Conservation (phyloP, 2,888 invertebrate species). For the Monopis laevigella region DNA sequence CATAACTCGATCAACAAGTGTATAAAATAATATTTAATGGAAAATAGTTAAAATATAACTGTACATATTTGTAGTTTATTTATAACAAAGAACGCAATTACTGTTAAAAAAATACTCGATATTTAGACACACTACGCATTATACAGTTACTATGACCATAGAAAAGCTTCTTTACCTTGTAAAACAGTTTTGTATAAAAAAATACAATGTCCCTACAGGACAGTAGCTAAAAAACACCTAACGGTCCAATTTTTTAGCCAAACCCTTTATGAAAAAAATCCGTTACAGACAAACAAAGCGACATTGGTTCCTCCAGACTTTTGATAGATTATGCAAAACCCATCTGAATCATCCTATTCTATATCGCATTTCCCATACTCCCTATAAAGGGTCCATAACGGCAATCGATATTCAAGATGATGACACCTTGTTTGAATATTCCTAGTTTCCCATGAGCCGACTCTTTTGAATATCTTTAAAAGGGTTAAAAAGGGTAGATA, state of each 20-base stretch:
- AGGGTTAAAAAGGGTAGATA: slow-evolving; percentile 55
- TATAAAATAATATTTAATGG: too few species aligned
- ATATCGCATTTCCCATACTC: slow-evolving; percentile 58
- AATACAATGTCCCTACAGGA: slow-evolving; percentile 26
- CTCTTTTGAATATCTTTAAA: slow-evolving; percentile 39
- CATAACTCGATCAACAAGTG: too few species aligned
- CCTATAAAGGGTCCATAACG: slow-evolving; percentile 46
- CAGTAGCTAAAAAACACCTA: slow-evolving; percentile 39
- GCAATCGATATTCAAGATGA: slow-evolving; percentile 66
- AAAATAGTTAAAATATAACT: too few species aligned
- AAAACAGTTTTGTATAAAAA: too few species aligned
- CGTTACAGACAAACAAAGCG: slow-evolving; percentile 47
- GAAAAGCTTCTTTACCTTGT: too few species aligned
- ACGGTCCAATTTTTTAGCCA: slow-evolving; percentile 54
- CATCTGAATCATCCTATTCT: slow-evolving; percentile 56
- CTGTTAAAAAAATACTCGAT: too few species aligned
- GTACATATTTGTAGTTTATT: too few species aligned
- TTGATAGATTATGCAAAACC: slow-evolving; percentile 64
- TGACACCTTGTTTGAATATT: slow-evolving; percentile 68
- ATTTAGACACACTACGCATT: too few species aligned
- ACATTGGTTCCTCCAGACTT: slow-evolving; percentile 23
- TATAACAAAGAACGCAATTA: too few species aligned
- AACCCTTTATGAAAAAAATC: slow-evolving; percentile 48
- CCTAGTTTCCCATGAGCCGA: slow-evolving; percentile 53
- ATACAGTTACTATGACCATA: too few species aligned